phyloP scores from a whole-genome alignment of 2,113 vertebrate species.

The Nothoprocta pentlandii region DNA sequence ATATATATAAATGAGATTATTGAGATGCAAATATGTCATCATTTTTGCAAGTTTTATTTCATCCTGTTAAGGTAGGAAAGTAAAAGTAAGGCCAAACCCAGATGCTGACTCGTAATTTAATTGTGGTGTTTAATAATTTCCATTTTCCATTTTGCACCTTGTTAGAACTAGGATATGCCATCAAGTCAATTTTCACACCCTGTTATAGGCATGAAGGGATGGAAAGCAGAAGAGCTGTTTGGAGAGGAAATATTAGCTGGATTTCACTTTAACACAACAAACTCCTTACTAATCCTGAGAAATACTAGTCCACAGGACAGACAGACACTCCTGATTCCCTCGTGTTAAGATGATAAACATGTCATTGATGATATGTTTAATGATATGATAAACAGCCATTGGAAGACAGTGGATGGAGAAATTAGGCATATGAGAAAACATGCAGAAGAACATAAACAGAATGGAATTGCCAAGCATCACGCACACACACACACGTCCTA shows the following conservation, averaged over 20 bases:
- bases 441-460: background rate
- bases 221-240: background rate
- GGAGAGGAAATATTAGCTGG: background rate
- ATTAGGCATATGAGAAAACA: background rate
- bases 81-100: background rate
- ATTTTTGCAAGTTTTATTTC: background rate
- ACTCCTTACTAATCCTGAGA: background rate
- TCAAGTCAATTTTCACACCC: background rate
- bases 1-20: background rate
- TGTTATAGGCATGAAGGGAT: background rate
- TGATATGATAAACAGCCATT: background rate
- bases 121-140: background rate
- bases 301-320: background rate
- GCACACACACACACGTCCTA: background rate
- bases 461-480: background rate
- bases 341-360: background rate
- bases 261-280: background rate
- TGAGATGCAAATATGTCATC: background rate
- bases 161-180: background rate
- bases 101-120: background rate
- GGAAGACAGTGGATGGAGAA: background rate
- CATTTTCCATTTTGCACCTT: background rate
- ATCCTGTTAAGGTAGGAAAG: background rate
- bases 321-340: background rate
- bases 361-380: too few relatives aligned